Percentiles rank a stretch among this genome's conserved stretches.
These are phyloP conservation scores for Temnothorax unifasciatus DNA, from an alignment of 2,888 invertebrate genomes.

Conservation along the genomic window DNA sequence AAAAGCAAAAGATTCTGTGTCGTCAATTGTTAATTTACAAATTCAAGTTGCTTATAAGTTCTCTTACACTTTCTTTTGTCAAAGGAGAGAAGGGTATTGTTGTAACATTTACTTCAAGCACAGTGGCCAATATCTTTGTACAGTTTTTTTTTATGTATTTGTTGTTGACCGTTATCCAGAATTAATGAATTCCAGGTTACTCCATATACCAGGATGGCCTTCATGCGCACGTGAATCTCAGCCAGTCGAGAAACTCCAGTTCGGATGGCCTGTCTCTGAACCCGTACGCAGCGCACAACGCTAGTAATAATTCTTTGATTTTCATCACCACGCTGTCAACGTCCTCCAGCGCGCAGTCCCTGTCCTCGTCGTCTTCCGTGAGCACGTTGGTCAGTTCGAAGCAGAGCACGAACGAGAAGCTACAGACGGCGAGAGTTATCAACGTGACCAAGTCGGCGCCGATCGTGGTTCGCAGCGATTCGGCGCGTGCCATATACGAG, in stretches of 20 bases:
- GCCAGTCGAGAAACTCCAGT: slow-evolving; percentile 71
- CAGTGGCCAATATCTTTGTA: not conserved
- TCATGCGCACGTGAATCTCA: slow-evolving; percentile 69
- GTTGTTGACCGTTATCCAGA: not conserved
- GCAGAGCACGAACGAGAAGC: slow-evolving; percentile 60
- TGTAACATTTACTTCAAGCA: not conserved
- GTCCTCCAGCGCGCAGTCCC: slow-evolving; percentile 66
- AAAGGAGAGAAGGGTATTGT: not conserved
- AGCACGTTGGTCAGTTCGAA: slow-evolving; percentile 65
- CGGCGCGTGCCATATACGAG: slow-evolving; percentile 82
- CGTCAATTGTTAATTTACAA: not conserved
- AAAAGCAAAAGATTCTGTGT: not conserved
- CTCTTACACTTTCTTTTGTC: not conserved
- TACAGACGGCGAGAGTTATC: slow-evolving; percentile 62
- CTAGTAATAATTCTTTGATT: slow-evolving; percentile 60
- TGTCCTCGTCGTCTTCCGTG: slow-evolving; percentile 66
- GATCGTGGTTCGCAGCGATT: slow-evolving; percentile 87
- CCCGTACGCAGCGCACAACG: slow-evolving; percentile 57
- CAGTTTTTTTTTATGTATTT: not conserved
- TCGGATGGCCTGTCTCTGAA: slow-evolving; percentile 55
- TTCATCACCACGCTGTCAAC: slow-evolving; percentile 68
- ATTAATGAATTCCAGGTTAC: slow-evolving; percentile 72
- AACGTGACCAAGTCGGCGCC: slow-evolving; percentile 80
- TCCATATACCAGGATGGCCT: slow-evolving; percentile 60
- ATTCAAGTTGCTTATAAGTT: not conserved